Conservation (phyloP, 2,113 vertebrate species). For the Otolemur garnettii region DNA sequence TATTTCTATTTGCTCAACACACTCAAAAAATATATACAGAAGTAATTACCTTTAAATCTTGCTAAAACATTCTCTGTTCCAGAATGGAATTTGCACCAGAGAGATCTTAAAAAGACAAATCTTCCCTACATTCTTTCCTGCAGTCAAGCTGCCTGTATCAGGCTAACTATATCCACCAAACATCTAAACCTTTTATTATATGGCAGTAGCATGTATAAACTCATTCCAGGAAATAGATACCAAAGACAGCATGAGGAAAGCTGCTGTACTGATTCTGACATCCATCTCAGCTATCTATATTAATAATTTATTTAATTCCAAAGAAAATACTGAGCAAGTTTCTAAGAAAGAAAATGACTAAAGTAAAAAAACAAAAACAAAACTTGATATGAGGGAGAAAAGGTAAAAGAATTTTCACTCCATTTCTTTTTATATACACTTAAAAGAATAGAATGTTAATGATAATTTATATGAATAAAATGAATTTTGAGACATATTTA, state of each 20-base stretch:
- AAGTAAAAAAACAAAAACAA: background rate
- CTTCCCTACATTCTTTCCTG: background rate
- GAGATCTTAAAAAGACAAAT: background rate
- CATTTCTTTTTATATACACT: conserved; percentile 4
- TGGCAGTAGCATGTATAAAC: conserved; percentile 22
- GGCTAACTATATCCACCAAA: background rate
- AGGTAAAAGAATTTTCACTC: conserved; percentile 26
- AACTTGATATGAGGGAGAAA: background rate
- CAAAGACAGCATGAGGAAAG: background rate
- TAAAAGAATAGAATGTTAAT: conserved; percentile 19
- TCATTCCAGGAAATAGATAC: conserved; percentile 19
- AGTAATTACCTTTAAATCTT: conserved; percentile 8
- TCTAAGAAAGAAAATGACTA: conserved; percentile 2
- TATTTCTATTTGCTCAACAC: conserved; percentile 45
- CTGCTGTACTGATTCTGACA: background rate
- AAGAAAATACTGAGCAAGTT: conserved; percentile 5
- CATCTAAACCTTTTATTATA: background rate
- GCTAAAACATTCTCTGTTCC: background rate
- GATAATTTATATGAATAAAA: conserved; percentile 16
- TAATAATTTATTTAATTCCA: conserved; percentile 25
- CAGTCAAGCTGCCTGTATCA: background rate
- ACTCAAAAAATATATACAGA: background rate
- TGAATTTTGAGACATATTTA: conserved; percentile 58
- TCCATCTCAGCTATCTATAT: background rate
- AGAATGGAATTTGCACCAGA: background rate